Evolutionary conservation across 2,113 vertebrate genomes (phyloP).

Genomic region (Accipiter cooperii): DNA sequence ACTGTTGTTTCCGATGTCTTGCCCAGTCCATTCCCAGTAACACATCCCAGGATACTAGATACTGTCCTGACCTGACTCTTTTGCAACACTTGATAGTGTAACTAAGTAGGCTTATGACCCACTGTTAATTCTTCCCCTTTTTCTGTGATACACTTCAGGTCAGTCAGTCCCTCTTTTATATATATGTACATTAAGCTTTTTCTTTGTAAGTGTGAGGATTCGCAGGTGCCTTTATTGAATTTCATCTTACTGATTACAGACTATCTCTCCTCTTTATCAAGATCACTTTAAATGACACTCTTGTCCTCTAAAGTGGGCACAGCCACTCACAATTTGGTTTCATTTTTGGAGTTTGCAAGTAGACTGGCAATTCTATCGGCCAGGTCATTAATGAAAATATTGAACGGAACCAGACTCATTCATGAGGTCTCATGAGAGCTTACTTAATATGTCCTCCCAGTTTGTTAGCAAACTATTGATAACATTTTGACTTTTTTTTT

Average conservation of each 20-base stretch:
- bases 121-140: background rate
- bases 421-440: background rate
- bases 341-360: background rate
- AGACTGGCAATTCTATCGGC: background rate
- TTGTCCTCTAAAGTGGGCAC: background rate
- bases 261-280: constrained; percentile 5
- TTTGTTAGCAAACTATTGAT: background rate
- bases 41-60: background rate
- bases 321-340: background rate
- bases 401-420: background rate
- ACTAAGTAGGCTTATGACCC: background rate
- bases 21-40: background rate
- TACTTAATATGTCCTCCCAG: background rate
- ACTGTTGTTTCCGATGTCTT: background rate
- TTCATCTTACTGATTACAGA: constrained; percentile 5
- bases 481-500: background rate
- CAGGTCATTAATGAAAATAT: background rate
- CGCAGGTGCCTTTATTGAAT: background rate
- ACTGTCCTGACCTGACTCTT: background rate
- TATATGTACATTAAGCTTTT: background rate
- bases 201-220: background rate
- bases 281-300: background rate
- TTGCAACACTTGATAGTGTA: background rate
- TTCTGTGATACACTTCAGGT: background rate
- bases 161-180: background rate